Evolutionary conservation across 2,113 vertebrate genomes (phyloP).

Genomic region (Anseranas semipalmata): DNA sequence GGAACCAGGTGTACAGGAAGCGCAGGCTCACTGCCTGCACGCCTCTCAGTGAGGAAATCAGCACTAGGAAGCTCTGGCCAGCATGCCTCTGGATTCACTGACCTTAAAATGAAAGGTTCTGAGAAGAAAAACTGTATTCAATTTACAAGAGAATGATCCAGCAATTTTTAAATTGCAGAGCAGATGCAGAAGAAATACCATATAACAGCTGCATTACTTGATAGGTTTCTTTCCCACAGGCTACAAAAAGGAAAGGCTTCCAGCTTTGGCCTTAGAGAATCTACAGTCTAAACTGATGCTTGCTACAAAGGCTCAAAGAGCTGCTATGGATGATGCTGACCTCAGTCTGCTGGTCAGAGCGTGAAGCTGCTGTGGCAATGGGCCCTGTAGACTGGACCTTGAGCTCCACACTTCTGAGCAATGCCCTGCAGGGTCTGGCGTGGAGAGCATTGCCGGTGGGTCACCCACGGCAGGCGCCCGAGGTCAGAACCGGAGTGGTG

Average conservation of each 20-base stretch:
- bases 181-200: neutral
- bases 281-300: neutral
- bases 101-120: neutral
- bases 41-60: neutral
- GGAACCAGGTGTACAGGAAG: neutral
- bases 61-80: neutral
- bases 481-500: neutral
- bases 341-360: neutral
- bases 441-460: fast-evolving
- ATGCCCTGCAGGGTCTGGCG: neutral
- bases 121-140: neutral
- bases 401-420: neutral
- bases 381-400: neutral
- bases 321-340: neutral
- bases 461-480: neutral
- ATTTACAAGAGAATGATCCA: neutral
- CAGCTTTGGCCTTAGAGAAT: neutral
- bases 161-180: neutral
- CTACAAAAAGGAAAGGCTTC: neutral
- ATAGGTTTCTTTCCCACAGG: neutral
- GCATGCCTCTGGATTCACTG: neutral
- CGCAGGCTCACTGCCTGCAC: neutral
- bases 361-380: neutral
- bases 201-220: neutral
- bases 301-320: neutral